Base-by-base conservation (phyloP, 1,140 invertebrate species). In the Archegozetes longisetosus region DNA sequence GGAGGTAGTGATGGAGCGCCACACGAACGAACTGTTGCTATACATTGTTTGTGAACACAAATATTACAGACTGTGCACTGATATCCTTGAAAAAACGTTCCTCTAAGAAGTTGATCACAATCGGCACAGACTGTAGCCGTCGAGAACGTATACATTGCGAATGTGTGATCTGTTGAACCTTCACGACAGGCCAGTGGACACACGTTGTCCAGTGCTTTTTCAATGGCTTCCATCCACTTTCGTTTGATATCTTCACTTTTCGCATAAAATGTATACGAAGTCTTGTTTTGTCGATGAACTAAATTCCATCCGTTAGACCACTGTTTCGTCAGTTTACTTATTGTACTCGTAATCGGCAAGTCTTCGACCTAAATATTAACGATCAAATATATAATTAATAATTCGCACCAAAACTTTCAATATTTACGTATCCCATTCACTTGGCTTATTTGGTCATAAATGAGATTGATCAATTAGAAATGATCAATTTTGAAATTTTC, bases 191-290 rank as follows among this genome's bases (percentile, higher is more conserved):
- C 82, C 1, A 80, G 72, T 0, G 91, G 91, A 67, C 86, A 82
- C 26, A 93, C 78, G 71, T 92, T 94, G 66, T 94, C 89, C 86
- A 94, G 81, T 47, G 91, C 91, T 67, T 93, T 86, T 53, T 83
- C 80, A 25, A 97, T 82, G 4, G 89, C 87, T 68, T 89, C 88
- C 20, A 94, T 84, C 89, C 92, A 95, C 70, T 87, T 85, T 63
- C 81, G 76, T 62, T 89, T 86, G 61, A 84, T 80, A 46, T 92
- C 88, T 63, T 89, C 86, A 9, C 83, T 90, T 68, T 89, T 82
- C 1, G 89, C 85, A 71, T 84, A 90, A 67, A 96, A 80, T 6
- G 91, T 94, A 69, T 85, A 94, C 6, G 85, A 89, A 32, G 82
- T 84, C 62, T 80, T 79, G 64, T 84, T 83, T 64, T 84, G 82